phyloP scores from a whole-genome alignment of 2,888 invertebrate genomes.

The Labia minor region DNA sequence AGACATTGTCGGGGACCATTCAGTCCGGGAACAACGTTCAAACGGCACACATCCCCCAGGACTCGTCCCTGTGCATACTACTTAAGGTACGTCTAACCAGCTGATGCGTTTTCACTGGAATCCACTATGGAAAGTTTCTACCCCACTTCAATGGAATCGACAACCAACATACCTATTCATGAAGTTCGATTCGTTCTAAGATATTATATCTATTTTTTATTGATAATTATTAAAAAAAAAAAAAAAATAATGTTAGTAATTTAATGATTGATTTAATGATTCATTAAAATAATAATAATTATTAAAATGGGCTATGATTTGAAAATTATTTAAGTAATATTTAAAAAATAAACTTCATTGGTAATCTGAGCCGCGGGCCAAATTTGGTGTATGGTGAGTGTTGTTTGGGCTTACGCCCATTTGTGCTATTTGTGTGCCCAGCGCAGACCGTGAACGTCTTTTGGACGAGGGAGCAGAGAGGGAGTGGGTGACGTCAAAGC shows the following conservation, averaged over 20 bases:
- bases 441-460: not conserved
- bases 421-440: not conserved
- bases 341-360: not conserved
- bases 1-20: not conserved
- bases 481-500: not conserved
- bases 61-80: not conserved
- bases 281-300: no score
- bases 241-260: no score
- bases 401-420: not conserved
- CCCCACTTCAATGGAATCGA: no score
- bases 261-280: no score
- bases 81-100: not conserved
- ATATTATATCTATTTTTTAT: no score
- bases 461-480: not conserved
- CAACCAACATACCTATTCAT: no score
- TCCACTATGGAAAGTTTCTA: no score
- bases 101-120: no score
- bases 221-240: no score
- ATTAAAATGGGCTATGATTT: no score
- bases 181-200: no score
- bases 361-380: not conserved
- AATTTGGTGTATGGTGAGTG: not conserved
- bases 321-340: no score
- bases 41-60: not conserved
- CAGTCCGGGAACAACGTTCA: constrained; percentile 2